Evolutionary conservation across 2,797 vertebrate species (phyloP).

Genomic region (Aselliscus stoliczkanus): DNA sequence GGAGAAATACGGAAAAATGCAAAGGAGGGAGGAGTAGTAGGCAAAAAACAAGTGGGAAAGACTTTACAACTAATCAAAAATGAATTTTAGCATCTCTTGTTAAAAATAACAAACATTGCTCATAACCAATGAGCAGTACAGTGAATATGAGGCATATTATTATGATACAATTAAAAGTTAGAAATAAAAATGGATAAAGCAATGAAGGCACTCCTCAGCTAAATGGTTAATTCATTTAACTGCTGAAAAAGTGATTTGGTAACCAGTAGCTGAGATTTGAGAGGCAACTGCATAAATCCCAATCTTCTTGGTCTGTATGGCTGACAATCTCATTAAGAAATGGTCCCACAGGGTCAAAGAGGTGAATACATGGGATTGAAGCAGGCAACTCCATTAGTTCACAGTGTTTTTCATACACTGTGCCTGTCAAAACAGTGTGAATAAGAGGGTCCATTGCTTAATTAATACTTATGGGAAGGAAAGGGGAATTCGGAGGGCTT

Average conservation of each 20-base stretch:
- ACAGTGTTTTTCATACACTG: background rate
- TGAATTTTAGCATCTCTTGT: background rate
- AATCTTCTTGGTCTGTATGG: background rate
- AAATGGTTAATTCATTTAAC: slow-evolving; percentile 36
- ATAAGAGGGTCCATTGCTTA: background rate
- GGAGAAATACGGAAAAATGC: background rate
- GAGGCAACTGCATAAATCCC: slow-evolving; percentile 6
- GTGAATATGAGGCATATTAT: background rate
- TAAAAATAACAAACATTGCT: background rate
- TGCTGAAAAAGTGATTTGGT: slow-evolving; percentile 5
- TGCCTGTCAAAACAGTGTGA: background rate
- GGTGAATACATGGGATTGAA: background rate
- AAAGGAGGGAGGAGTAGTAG: background rate
- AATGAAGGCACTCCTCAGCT: background rate
- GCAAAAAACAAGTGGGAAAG: background rate
- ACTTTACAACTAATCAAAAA: background rate
- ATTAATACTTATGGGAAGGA: background rate
- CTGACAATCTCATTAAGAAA: slow-evolving; percentile 47
- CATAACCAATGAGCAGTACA: background rate
- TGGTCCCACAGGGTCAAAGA: background rate
- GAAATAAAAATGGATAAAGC: background rate
- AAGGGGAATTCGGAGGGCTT: background rate
- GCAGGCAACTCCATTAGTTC: background rate
- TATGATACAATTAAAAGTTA: background rate
- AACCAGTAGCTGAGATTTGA: slow-evolving; percentile 17